Percentiles rank a stretch among this genome's conserved stretches.
Evolutionary conservation across 2,113 vertebrate genomes (phyloP).

Genomic region (Aphyosemion australe): DNA sequence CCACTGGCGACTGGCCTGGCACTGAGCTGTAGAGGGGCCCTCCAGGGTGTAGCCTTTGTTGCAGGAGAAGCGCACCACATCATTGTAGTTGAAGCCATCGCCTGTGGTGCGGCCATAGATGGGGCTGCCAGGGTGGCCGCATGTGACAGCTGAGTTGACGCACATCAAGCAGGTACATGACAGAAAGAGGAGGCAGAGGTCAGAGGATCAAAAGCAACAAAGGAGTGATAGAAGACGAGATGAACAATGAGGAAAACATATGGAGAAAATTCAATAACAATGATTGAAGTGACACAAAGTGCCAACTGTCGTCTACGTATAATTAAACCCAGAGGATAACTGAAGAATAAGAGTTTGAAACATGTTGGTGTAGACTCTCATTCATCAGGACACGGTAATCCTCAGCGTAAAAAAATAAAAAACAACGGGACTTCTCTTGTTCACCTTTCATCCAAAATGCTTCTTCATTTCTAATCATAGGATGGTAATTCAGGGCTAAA

Average conservation of each 20-base stretch:
- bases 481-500: no score
- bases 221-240: constrained; percentile 1
- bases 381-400: no score
- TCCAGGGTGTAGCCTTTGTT: constrained; percentile 94
- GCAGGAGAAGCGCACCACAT: constrained; percentile 92
- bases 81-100: constrained; percentile 95
- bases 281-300: constrained; percentile 44
- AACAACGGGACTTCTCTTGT: no score
- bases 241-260: constrained; percentile 3
- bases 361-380: no score
- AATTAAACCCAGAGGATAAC: constrained; percentile 54
- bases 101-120: constrained; percentile 95
- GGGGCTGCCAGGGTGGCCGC: constrained; percentile 95
- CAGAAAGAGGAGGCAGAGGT: neutral
- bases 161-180: neutral
- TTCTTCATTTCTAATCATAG: no score
- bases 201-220: neutral
- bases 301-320: constrained; percentile 59
- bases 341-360: constrained; percentile 18
- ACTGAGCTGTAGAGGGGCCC: constrained; percentile 93
- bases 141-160: constrained; percentile 85
- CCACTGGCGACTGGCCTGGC: constrained; percentile 94
- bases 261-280: constrained; percentile 40
- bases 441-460: no score
- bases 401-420: no score